Conservation (phyloP, 2,888 invertebrate genomes). For the Acleris emargana region DNA sequence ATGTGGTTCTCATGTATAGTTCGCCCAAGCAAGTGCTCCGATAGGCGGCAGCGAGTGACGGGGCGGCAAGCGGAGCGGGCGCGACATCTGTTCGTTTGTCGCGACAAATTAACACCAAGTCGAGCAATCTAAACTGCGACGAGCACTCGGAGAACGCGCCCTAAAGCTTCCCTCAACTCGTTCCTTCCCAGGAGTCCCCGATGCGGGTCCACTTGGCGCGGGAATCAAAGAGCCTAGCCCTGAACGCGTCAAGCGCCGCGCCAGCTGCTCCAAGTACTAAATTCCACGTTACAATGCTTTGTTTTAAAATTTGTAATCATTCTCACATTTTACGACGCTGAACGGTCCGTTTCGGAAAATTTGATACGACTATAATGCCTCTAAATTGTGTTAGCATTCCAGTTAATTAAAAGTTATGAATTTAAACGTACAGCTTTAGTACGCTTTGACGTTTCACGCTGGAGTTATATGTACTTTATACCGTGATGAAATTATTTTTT, state of each 20-base stretch:
- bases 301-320: conserved; percentile 83
- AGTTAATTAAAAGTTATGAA: conserved; percentile 84
- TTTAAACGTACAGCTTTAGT: conserved; percentile 75
- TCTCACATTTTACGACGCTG: conserved; percentile 82
- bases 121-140: conserved; percentile 70
- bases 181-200: too few relatives aligned
- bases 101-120: conserved; percentile 77
- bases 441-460: conserved; percentile 67
- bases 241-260: conserved; percentile 69
- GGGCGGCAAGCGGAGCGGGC: conserved; percentile 47
- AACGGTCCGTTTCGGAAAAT: conserved; percentile 82
- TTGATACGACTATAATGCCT: conserved; percentile 81
- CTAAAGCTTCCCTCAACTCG: conserved; percentile 71
- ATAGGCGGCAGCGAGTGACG: conserved; percentile 4
- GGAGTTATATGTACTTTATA: conserved; percentile 59
- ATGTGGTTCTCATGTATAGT: too few relatives aligned
- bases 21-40: neutral
- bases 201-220: too few relatives aligned
- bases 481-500: conserved; percentile 67
- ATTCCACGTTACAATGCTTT: conserved; percentile 79
- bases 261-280: conserved; percentile 77
- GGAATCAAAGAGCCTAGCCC: conserved; percentile 59
- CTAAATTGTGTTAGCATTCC: conserved; percentile 80
- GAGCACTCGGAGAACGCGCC: conserved; percentile 69
- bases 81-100: conserved; percentile 74